Evolutionary conservation across 2,888 invertebrate species (phyloP).

Genomic region (Heliconius hortense): DNA sequence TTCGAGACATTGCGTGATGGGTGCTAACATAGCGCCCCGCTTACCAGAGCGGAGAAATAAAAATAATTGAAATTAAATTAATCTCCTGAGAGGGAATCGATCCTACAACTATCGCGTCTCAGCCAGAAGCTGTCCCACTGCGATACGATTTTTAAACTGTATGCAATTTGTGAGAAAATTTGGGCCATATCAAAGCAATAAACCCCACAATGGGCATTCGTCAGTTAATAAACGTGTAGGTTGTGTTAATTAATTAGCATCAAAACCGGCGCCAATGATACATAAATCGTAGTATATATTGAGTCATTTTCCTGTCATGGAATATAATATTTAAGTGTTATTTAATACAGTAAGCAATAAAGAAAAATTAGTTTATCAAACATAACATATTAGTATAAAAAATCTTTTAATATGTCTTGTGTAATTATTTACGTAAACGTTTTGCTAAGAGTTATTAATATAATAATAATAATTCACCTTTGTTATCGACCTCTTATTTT

Average conservation of each 20-base stretch:
- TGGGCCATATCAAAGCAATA: constrained; percentile 31
- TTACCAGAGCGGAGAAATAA: too few species aligned
- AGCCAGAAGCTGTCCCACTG: too few species aligned
- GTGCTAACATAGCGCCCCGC: too few species aligned
- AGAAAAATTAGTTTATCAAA: neutral
- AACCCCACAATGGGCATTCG: constrained; percentile 43
- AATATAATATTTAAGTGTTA: constrained; percentile 20
- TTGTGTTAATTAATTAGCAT: constrained; percentile 68
- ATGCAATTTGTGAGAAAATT: constrained; percentile 9
- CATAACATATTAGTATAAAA: neutral
- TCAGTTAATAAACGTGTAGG: constrained; percentile 50
- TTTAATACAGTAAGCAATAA: constrained; percentile 18
- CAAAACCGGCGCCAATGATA: constrained; percentile 60
- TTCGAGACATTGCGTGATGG: too few species aligned
- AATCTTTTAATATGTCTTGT: neutral
- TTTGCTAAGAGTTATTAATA: constrained; percentile 8
- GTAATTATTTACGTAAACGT: constrained; percentile 4
- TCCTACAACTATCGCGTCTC: too few species aligned
- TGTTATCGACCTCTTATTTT: neutral
- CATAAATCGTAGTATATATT: constrained; percentile 44
- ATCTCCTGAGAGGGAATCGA: too few species aligned
- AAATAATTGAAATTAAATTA: too few species aligned
- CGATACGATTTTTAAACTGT: neutral
- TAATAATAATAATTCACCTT: constrained; percentile 1
- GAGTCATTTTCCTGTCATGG: constrained; percentile 43